Conservation (phyloP, 2,888 invertebrate genomes). For the Flexamia atlantica region DNA sequence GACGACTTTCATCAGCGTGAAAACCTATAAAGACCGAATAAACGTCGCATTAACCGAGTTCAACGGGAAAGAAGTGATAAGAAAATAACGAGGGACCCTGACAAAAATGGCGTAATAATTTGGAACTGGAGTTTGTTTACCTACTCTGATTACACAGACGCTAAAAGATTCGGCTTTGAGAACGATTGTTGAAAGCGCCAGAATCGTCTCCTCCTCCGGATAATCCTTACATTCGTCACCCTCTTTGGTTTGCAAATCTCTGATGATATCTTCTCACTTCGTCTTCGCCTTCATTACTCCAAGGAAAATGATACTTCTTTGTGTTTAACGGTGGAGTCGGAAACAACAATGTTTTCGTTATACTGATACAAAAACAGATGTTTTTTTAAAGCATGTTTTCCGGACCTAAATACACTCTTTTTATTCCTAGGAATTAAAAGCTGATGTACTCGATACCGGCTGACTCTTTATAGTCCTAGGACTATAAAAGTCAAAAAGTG, state of each 20-base stretch:
- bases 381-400: too few species aligned
- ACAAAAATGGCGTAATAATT: not conserved
- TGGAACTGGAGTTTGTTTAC: not conserved
- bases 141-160: slow-evolving; percentile 28
- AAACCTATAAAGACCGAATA: too few species aligned
- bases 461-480: too few species aligned
- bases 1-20: too few species aligned
- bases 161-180: slow-evolving; percentile 24
- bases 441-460: too few species aligned
- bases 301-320: not conserved
- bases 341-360: too few species aligned
- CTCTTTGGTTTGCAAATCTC: not conserved
- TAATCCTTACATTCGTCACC: slow-evolving; percentile 22
- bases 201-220: not conserved
- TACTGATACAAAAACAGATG: too few species aligned
- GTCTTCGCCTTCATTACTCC: not conserved
- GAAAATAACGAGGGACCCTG: slow-evolving; percentile 5
- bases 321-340: too few species aligned
- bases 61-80: not conserved
- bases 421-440: too few species aligned
- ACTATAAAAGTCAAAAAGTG: too few species aligned
- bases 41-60: slow-evolving; percentile 13
- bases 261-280: not conserved
- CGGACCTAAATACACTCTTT: too few species aligned
- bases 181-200: slow-evolving; percentile 17